A percentile compares a stretch with the other conserved stretches of the same genome.
These are phyloP conservation scores for Melipona beecheii DNA, from an alignment of 2,888 invertebrate genomes.

Conservation along the genomic window DNA sequence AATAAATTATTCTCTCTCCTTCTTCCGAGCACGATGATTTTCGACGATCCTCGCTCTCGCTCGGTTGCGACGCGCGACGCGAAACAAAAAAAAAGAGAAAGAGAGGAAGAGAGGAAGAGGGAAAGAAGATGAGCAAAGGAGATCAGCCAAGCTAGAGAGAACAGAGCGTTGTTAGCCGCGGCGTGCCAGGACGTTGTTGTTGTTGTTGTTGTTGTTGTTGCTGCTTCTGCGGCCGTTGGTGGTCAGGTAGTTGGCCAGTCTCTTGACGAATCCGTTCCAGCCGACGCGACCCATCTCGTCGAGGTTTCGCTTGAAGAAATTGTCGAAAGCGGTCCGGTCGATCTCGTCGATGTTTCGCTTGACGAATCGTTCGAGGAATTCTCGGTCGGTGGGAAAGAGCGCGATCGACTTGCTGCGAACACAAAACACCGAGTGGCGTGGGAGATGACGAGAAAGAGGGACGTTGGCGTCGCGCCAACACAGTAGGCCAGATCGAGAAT, in stretches of 20 bases:
- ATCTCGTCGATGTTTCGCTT: constrained; percentile 89
- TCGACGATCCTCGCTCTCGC: too few relatives aligned
- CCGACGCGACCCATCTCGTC: constrained; percentile 84
- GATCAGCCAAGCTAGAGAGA: neutral
- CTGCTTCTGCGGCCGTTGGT: neutral
- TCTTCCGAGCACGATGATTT: too few relatives aligned
- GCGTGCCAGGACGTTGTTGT: neutral
- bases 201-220: neutral
- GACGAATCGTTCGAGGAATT: constrained; percentile 85
- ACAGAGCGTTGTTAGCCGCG: neutral
- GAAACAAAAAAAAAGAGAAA: neutral
- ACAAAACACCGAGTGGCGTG: neutral
- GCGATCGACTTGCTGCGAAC: constrained; percentile 27
- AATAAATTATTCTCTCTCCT: neutral
- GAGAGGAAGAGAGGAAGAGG: neutral
- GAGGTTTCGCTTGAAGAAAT: constrained; percentile 86
- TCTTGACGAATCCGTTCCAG: constrained; percentile 84
- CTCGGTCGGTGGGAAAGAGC: constrained; percentile 82
- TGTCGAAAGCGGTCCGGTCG: constrained; percentile 87
- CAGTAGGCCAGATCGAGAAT: too few relatives aligned
- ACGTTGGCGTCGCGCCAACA: too few relatives aligned
- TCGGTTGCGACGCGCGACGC: too few relatives aligned
- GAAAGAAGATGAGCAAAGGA: neutral
- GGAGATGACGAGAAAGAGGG: too few relatives aligned
- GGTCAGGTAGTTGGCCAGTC: constrained; percentile 46